phyloP scores from a whole-genome alignment of 2,888 invertebrate species.

The Drosophila gaucha region DNA sequence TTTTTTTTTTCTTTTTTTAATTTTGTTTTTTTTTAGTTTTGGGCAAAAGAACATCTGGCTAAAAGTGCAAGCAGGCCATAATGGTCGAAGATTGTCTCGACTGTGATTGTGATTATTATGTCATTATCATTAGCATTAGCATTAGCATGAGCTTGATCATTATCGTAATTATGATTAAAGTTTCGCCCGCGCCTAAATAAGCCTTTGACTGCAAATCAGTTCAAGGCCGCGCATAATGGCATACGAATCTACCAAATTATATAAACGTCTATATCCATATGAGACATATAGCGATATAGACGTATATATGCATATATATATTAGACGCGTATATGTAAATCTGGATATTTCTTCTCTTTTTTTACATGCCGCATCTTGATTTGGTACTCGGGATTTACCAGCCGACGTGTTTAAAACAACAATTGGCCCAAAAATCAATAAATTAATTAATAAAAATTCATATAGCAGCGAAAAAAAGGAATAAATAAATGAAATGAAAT shows the following conservation, averaged over 20 bases:
- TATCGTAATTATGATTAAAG: conserved; percentile 34
- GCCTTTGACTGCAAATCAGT: conserved; percentile 55
- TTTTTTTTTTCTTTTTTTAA: background rate
- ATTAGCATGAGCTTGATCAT: conserved; percentile 5
- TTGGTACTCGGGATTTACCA: conserved; percentile 61
- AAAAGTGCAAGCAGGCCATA: conserved; percentile 32
- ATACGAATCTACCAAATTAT: conserved; percentile 32
- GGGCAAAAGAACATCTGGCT: conserved; percentile 50
- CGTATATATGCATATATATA: conserved; percentile 1
- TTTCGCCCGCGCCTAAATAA: conserved; percentile 39
- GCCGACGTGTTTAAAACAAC: conserved; percentile 52
- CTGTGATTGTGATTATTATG: background rate
- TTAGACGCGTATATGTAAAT: conserved; percentile 41
- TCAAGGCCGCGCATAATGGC: conserved; percentile 61
- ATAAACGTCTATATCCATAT: conserved; percentile 3
- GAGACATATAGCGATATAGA: conserved; percentile 3
- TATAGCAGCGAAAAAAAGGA: conserved; percentile 8
- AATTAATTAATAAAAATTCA: conserved; percentile 64
- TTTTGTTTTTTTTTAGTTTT: background rate
- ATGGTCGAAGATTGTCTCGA: background rate
- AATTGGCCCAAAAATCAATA: conserved; percentile 69
- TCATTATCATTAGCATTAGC: background rate
- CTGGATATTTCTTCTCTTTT: conserved; percentile 29
- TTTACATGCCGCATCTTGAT: conserved; percentile 38
- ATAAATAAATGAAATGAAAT: conserved; percentile 6